These are phyloP conservation scores for Rattus norvegicus DNA, from an alignment of 2,113 vertebrate genomes.

Conservation along the genomic window DNA sequence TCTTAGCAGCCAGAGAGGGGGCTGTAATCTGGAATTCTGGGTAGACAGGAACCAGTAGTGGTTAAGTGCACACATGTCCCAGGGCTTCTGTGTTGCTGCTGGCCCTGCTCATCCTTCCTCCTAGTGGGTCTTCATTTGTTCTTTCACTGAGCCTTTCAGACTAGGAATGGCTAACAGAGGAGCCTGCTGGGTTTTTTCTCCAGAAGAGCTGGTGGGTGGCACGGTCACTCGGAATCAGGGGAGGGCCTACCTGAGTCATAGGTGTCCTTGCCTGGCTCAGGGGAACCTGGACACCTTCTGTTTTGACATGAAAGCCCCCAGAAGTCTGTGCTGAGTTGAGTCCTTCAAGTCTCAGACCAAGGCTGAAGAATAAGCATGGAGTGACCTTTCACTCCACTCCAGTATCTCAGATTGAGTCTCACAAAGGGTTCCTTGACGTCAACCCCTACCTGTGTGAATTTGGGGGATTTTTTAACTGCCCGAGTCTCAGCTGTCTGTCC, in stretches of 20 bases:
- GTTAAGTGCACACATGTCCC: not conserved
- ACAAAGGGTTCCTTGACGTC: not conserved
- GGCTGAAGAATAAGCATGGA: not conserved
- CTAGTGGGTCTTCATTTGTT: not conserved
- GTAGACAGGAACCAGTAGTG: not conserved
- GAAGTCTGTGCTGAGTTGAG: not conserved
- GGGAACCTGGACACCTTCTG: not conserved
- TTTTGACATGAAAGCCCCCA: not conserved
- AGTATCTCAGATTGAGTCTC: not conserved
- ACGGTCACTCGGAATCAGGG: not conserved
- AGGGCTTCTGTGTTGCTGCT: rapidly evolving
- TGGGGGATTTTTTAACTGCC: not conserved
- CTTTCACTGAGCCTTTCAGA: not conserved
- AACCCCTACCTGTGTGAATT: not conserved
- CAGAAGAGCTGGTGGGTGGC: not conserved
- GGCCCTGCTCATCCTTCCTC: no score
- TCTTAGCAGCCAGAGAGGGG: not conserved
- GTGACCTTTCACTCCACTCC: not conserved
- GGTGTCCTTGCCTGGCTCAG: not conserved
- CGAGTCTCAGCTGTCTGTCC: not conserved
- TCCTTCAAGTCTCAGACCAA: not conserved
- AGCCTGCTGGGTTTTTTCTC: not conserved
- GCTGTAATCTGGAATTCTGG: not conserved
- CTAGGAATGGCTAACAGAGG: not conserved
- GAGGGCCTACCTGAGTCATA: not conserved